Conservation (phyloP, 2,113 vertebrate species). For the Dasyurus viverrinus region DNA sequence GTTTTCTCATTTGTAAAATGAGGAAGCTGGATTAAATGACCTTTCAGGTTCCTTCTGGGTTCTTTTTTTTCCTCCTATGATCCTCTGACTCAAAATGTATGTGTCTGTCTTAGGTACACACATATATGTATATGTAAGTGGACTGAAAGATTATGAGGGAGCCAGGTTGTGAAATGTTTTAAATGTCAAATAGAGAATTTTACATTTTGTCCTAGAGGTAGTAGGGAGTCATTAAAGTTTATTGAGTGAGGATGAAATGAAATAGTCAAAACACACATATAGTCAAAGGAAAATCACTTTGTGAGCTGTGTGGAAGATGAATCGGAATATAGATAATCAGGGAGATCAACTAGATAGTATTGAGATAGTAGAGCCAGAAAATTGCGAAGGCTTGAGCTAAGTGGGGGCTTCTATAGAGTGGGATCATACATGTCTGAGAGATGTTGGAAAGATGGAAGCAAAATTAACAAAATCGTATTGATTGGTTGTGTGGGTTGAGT, state of each 20-base stretch:
- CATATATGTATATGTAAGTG: background rate
- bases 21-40: background rate
- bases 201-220: background rate
- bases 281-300: background rate
- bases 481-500: background rate
- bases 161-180: background rate
- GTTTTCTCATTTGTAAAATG: background rate
- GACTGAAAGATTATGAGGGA: background rate
- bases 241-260: background rate
- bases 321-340: background rate
- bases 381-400: background rate
- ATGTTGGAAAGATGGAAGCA: background rate
- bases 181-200: background rate
- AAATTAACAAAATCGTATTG: background rate
- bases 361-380: background rate
- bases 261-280: background rate
- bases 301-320: background rate
- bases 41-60: background rate
- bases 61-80: background rate
- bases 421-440: no score
- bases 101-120: background rate
- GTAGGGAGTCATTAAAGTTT: background rate
- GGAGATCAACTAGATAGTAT: background rate
- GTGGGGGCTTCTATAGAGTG: background rate
- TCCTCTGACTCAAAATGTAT: background rate